These are phyloP conservation scores for Miltochrista miniata DNA, from an alignment of 2,888 invertebrate species.

Conservation along the genomic window DNA sequence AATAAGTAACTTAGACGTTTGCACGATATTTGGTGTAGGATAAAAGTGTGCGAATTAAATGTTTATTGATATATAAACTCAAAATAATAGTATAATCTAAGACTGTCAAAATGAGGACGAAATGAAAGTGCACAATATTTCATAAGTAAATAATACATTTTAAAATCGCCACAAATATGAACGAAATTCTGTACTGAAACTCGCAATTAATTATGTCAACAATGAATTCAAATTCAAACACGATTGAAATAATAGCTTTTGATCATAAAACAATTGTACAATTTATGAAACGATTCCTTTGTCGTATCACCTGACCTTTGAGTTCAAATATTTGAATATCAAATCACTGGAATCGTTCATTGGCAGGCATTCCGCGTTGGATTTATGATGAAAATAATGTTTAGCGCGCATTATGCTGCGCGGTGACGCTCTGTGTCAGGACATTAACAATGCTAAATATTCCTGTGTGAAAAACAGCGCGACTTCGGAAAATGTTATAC, in stretches of 20 bases:
- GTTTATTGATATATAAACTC: no score
- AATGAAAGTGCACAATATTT: no score
- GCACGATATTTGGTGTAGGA: no score
- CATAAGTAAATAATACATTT: no score
- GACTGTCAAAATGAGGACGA: no score
- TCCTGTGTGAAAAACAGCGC: no score
- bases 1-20: no score
- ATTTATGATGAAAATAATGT: slow-evolving; percentile 24
- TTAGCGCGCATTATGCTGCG: slow-evolving; percentile 1
- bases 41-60: no score
- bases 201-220: neutral
- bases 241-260: neutral
- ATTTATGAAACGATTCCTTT: slow-evolving; percentile 19
- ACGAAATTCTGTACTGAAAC: no score
- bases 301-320: slow-evolving; percentile 14
- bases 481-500: slow-evolving; percentile 19
- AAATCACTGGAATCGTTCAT: slow-evolving; percentile 20
- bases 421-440: slow-evolving; percentile 3
- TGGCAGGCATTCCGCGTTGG: slow-evolving; percentile 23
- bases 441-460: slow-evolving; percentile 25
- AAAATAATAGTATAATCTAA: no score
- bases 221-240: neutral
- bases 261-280: slow-evolving; percentile 12
- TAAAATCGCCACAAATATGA: no score
- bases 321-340: slow-evolving; percentile 34